Conservation (phyloP, 1,140 invertebrate genomes). For the Pseudomyrmex sp. region DNA sequence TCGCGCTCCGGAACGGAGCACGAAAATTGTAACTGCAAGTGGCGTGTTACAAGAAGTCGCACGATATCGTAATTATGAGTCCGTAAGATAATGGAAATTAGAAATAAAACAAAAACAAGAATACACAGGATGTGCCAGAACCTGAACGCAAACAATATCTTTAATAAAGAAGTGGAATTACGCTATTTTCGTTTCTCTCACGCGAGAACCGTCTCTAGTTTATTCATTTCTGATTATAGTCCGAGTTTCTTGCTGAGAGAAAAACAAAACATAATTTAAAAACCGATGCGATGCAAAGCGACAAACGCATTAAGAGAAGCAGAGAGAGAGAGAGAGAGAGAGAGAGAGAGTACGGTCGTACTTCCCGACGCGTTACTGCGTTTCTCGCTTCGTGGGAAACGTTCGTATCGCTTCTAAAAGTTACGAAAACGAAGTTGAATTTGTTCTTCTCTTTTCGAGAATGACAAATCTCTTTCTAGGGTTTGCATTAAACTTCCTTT, state of each 20-base stretch:
- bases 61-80: background rate
- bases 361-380: conserved; percentile 4
- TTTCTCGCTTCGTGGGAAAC: conserved; percentile 34
- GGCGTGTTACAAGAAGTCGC: background rate
- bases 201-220: background rate
- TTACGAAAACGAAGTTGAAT: conserved; percentile 29
- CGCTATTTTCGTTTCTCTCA: too few relatives aligned
- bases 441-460: conserved; percentile 12
- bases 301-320: background rate
- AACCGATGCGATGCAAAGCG: background rate
- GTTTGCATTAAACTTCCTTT: conserved; percentile 32
- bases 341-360: background rate
- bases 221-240: background rate
- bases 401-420: conserved; percentile 7
- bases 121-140: background rate
- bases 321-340: background rate
- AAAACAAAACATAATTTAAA: conserved; percentile 5
- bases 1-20: background rate
- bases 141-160: background rate
- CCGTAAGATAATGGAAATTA: conserved; percentile 11
- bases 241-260: background rate
- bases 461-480: background rate
- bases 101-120: background rate
- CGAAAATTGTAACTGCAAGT: background rate
- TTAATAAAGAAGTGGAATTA: too few relatives aligned